phyloP scores from a whole-genome alignment of 2,797 vertebrate genomes.

The Falco naumanni region DNA sequence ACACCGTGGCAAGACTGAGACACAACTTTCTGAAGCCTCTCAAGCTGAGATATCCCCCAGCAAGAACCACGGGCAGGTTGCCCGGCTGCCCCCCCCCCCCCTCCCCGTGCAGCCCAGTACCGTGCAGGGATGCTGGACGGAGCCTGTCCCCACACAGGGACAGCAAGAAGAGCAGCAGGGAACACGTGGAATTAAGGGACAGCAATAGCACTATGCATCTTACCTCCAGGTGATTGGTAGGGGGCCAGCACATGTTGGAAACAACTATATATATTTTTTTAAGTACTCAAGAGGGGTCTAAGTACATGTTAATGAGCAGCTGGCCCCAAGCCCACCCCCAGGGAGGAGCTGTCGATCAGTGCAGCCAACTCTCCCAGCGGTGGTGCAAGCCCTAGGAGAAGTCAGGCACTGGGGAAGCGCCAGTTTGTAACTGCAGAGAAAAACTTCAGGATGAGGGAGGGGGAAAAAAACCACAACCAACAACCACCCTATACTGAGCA shows the following conservation, averaged over 20 bases:
- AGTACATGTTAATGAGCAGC: background rate
- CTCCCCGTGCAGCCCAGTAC: background rate
- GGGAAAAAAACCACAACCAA: too few species aligned
- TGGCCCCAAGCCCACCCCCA: background rate
- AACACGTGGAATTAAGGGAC: background rate
- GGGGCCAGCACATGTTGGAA: background rate
- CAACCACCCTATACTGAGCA: background rate
- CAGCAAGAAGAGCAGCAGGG: rapidly evolving
- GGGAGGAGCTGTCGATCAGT: background rate
- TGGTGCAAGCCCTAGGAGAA: rapidly evolving
- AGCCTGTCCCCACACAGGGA: rapidly evolving
- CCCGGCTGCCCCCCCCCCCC: background rate
- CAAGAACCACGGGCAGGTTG: rapidly evolving
- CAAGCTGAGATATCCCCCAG: background rate
- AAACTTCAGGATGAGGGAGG: background rate
- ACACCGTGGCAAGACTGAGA: background rate
- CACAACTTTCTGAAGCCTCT: background rate
- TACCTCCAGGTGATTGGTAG: background rate
- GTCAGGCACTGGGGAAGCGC: background rate
- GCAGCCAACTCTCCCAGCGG: background rate
- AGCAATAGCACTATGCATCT: background rate
- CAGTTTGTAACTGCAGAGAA: background rate
- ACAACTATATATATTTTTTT: background rate
- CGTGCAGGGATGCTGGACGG: background rate
- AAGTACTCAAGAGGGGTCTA: background rate